Base-by-base conservation (phyloP, 1,140 invertebrate genomes). In the Akabosia matsudoensis region DNA sequence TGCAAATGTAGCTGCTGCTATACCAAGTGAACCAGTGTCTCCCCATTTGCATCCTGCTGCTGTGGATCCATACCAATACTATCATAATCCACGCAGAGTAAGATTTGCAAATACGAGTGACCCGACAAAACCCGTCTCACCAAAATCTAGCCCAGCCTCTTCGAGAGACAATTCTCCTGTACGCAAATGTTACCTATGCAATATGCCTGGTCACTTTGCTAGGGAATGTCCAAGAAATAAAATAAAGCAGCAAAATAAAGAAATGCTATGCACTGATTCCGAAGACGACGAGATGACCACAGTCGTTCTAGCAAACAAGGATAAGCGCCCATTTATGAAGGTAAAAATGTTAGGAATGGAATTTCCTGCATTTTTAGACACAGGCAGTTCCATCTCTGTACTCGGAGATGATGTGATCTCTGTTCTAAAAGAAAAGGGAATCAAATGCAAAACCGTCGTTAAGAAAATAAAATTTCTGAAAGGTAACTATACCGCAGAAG, bases 321-420 rank as follows among this genome's bases (percentile, higher is more conserved):
- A 33, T 26, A 76, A 73, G 28, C 34, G 13, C 7, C 78, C 78
- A 16, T 24, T 75, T 0, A 72, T 79, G 1, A 1, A 7, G 33
- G 70, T 77, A 22, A 72, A 64, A 70, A 70, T 79, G 1, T 31
- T 75, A n/a, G 52, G 37, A 33, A 2, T 33, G 4, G 34, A 73
- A 24, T 74, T 73, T 26, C 28, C 51, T 22, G 73, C 76, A 3
- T 51, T 75, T n/a, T 33, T 79, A 1, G 78, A 79, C 37, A 64
- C 76, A n/a, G 76, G 64, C 0, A 34, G 56, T 22, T 70, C 33
- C 24, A 56, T 70, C 37, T 76, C 64, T 0, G 10, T 76, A 45
- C 22, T 76, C 37, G 67, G 61, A 37, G 30, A 51, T n/a, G 74
- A 76, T 37, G 64, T 71, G 4, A 76, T 76, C 33, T 16, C 31